Percentiles rank a stretch among this genome's conserved stretches.
Conservation (phyloP, 2,797 vertebrate genomes). For the Parauchenoglanis ngamensis region DNA sequence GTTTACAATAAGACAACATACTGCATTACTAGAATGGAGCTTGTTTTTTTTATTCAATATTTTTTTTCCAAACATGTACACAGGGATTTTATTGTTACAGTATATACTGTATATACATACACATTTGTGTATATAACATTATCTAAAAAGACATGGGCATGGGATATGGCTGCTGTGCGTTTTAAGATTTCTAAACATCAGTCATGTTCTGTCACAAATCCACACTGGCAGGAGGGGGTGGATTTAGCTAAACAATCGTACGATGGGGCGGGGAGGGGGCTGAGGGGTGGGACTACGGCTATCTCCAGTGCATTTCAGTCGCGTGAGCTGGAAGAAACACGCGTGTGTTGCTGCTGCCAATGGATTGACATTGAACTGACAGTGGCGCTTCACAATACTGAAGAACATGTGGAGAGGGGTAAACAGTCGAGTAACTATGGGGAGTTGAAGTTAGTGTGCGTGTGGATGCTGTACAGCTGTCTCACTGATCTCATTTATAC, state of each 20-base stretch:
- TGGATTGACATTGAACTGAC: constrained; percentile 56
- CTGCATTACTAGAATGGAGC: constrained; percentile 70
- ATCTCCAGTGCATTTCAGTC: constrained; percentile 63
- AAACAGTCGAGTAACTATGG: constrained; percentile 38
- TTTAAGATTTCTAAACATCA: constrained; percentile 70
- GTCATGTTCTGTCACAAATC: constrained; percentile 60
- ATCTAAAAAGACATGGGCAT: constrained; percentile 77
- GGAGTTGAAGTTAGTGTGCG: constrained; percentile 13
- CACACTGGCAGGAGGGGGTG: constrained; percentile 46
- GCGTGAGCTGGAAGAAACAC: constrained; percentile 59
- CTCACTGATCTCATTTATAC: neutral
- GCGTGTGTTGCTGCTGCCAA: constrained; percentile 65
- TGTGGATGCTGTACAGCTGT: constrained; percentile 16
- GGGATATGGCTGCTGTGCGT: constrained; percentile 76
- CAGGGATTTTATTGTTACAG: constrained; percentile 78
- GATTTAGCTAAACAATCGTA: constrained; percentile 58
- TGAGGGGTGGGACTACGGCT: constrained; percentile 44
- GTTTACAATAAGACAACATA: constrained; percentile 39
- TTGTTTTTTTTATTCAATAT: constrained; percentile 70
- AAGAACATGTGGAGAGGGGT: constrained; percentile 57
- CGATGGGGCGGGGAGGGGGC: constrained; percentile 26
- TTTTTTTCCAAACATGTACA: constrained; percentile 79
- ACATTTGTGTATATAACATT: constrained; percentile 74
- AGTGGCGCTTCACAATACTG: constrained; percentile 56
- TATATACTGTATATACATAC: constrained; percentile 76